Evolutionary conservation across 2,888 invertebrate genomes (phyloP), one percentile per base, ranked within the genome.

Genomic region (Cynaeus angustus): DNA sequence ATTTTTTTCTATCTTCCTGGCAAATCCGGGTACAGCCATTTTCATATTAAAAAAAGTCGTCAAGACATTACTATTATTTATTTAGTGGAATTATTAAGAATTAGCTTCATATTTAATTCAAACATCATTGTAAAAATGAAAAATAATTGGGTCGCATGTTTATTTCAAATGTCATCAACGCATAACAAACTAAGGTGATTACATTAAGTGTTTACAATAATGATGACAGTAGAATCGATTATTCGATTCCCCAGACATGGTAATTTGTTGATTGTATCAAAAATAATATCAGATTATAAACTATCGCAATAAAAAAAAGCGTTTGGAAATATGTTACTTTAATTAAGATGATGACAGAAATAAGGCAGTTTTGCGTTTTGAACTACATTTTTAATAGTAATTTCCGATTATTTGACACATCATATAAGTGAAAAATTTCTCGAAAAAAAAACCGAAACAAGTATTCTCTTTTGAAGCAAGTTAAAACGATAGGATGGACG

Each of bases 121-220:
- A 46, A 46, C 46, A n/a, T 46, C 16, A 10, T 16, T 46, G 41
- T 12, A 37, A 37, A 37, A 7, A 37, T 33, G 33, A 59, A 45
- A 46, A 59, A 33, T 59, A 28, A 59, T 59, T n/a, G 30, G 45
- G 30, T 56, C 53, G 37, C 37, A 8, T 12, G 37, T 4, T 41
- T 21, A 56, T 56, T 21, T 10, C n/a, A 59, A 46, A 45, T 46
- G 59, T 59, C 59, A 46, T 59, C 59, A 59, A 46, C 46, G 59
- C 59, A 59, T 59, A 59, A 59, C 45, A 46, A 59, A 59, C 46
- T 13, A 53, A 33, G 53, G 53, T 37, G 53, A 53, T 53, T 37
- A 37, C 7, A 9, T 12, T 13, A 46, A 21, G n/a, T 46, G 45
- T 30, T 43, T 14, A 21, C 21, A 59, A 28, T 45, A 45, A 46